These are phyloP conservation scores for Leuctra nigra DNA, from an alignment of 2,888 invertebrate genomes.

Conservation along the genomic window DNA sequence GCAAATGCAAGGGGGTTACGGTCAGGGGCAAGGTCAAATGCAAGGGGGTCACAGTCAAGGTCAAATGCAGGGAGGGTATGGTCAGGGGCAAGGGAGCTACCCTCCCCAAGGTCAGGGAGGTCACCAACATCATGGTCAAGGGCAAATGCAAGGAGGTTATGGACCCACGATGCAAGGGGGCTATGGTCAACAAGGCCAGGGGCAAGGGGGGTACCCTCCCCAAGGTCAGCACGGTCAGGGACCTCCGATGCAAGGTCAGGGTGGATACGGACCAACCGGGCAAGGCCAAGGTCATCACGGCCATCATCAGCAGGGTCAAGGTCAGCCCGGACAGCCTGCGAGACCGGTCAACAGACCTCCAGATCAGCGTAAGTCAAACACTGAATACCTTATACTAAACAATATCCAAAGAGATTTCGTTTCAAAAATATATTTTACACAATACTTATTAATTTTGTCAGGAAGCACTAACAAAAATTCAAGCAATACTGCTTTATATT, in stretches of 20 bases:
- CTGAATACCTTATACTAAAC: too few relatives aligned
- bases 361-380: too few relatives aligned
- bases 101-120: not conserved
- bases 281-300: not conserved
- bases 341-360: too few relatives aligned
- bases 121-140: not conserved
- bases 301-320: not conserved
- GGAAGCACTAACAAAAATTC: too few relatives aligned
- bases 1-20: slow-evolving; percentile 19
- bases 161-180: not conserved
- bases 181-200: not conserved
- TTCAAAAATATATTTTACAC: too few relatives aligned
- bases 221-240: not conserved
- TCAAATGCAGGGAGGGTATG: not conserved
- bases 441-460: too few relatives aligned
- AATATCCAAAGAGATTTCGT: too few relatives aligned
- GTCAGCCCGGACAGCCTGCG: too few relatives aligned
- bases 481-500: too few relatives aligned
- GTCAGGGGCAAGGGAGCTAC: not conserved
- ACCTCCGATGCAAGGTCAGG: too few relatives aligned
- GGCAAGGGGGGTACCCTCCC: not conserved
- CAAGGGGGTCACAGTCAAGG: not conserved
- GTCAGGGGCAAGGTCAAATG: slow-evolving; percentile 20
- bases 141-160: not conserved
- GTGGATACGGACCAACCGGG: too few relatives aligned